Conservation (phyloP, 1,140 invertebrate genomes). For the Euura saliciscinereae region DNA sequence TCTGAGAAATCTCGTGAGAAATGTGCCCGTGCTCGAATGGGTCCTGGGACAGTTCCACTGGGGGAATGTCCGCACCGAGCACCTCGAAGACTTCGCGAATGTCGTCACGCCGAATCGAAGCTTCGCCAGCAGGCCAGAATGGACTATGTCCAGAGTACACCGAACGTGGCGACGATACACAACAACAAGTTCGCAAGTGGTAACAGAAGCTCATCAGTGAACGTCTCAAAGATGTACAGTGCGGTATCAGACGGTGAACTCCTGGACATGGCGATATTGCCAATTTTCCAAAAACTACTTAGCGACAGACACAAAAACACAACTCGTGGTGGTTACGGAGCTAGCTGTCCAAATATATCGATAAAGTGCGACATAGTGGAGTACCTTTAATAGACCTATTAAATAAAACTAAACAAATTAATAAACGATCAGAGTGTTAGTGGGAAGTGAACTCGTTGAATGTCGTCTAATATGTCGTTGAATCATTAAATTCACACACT, state of each 20-base stretch:
- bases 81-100: constrained; percentile 44
- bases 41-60: constrained; percentile 17
- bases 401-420: not conserved
- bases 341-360: constrained; percentile 92
- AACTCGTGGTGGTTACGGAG: constrained; percentile 63
- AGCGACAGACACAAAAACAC: constrained; percentile 78
- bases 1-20: constrained; percentile 59
- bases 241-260: constrained; percentile 85
- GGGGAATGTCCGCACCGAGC: constrained; percentile 49
- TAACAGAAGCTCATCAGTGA: constrained; percentile 49
- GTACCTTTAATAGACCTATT: constrained; percentile 72
- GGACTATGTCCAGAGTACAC: constrained; percentile 67
- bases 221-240: constrained; percentile 70
- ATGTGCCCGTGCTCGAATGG: constrained; percentile 22
- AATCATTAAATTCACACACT: not conserved
- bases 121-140: constrained; percentile 60
- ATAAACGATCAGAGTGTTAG: not conserved
- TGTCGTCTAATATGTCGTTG: not conserved
- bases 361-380: constrained; percentile 96
- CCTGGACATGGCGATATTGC: constrained; percentile 81
- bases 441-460: not conserved
- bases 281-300: constrained; percentile 88
- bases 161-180: constrained; percentile 62
- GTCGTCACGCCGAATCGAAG: constrained; percentile 50
- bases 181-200: constrained; percentile 50